phyloP scores from a whole-genome alignment of 2,888 invertebrate genomes.

The Callyntrura sp. region DNA sequence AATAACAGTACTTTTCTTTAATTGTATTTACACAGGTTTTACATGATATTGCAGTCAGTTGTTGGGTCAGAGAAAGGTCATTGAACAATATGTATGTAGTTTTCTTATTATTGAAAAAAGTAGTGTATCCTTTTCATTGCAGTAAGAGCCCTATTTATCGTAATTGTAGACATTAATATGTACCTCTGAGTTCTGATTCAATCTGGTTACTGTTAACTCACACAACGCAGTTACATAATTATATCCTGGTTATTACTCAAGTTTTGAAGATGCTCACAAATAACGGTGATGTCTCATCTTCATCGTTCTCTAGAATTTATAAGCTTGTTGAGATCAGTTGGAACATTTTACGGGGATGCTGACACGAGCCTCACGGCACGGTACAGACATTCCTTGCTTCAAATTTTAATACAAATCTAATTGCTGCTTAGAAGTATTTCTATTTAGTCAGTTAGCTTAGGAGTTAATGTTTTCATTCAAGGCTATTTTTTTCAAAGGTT shows the following conservation, averaged over 20 bases:
- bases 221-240: slow-evolving; percentile 14
- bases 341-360: slow-evolving; percentile 21
- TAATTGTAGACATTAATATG: too few species aligned
- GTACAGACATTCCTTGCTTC: slow-evolving; percentile 41
- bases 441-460: neutral
- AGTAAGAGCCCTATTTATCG: neutral
- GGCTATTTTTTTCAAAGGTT: slow-evolving; percentile 22
- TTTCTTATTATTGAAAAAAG: slow-evolving; percentile 39
- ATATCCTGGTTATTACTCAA: neutral
- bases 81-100: slow-evolving; percentile 75
- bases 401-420: slow-evolving; percentile 24
- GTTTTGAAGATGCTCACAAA: neutral
- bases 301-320: neutral
- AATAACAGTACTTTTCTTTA: neutral
- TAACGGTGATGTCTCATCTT: too few species aligned
- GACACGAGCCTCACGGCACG: slow-evolving; percentile 1
- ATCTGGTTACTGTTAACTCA: slow-evolving; percentile 16
- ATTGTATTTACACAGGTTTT: slow-evolving; percentile 67
- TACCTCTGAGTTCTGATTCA: neutral
- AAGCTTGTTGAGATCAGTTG: slow-evolving; percentile 64
- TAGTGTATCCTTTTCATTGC: neutral
- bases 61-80: slow-evolving; percentile 72
- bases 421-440: neutral
- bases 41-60: slow-evolving; percentile 78
- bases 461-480: neutral